Percentiles rank a stretch among this genome's conserved stretches.
These are phyloP conservation scores for Hoplostethus atlanticus DNA, from an alignment of 2,797 vertebrate species.

Conservation along the genomic window DNA sequence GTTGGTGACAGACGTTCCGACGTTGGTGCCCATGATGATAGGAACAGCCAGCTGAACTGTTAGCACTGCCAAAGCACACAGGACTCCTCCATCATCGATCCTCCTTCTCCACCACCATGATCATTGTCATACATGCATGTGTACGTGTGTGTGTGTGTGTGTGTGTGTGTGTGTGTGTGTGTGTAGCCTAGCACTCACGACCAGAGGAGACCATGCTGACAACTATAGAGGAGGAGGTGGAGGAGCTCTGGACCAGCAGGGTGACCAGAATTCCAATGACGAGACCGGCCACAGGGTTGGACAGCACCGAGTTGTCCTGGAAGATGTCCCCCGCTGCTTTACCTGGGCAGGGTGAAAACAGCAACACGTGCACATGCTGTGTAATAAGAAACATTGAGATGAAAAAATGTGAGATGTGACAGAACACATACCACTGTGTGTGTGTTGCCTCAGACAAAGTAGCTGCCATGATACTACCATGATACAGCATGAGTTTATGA, in stretches of 20 bases:
- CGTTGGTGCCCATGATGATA: slow-evolving; percentile 98
- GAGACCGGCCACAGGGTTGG: slow-evolving; percentile 93
- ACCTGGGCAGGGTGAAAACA: slow-evolving; percentile 75
- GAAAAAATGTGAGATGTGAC: too few species aligned
- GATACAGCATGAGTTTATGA: not conserved
- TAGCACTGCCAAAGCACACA: slow-evolving; percentile 86
- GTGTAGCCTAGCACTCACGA: slow-evolving; percentile 82
- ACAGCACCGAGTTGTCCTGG: slow-evolving; percentile 89
- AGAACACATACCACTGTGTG: too few species aligned
- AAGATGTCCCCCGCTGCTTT: slow-evolving; percentile 96
- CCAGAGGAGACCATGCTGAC: slow-evolving; percentile 99
- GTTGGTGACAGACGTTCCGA: slow-evolving; percentile 98
- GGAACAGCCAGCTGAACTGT: slow-evolving; percentile 91
- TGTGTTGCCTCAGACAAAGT: not conserved
- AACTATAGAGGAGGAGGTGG: slow-evolving; percentile 95
- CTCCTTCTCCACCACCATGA: not conserved
- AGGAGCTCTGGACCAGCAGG: slow-evolving; percentile 95
- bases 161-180: not conserved
- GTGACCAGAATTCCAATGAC: slow-evolving; percentile 96
- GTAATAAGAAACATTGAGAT: too few species aligned
- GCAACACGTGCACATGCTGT: not conserved
- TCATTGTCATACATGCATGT: slow-evolving; percentile 1
- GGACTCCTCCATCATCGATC: slow-evolving; percentile 13
- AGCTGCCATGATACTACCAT: not conserved
- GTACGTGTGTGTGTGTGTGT: slow-evolving; percentile 6